A percentile compares a stretch with the other conserved stretches of the same genome.
Conservation (phyloP, 2,797 vertebrate genomes). For the Leucoraja ocellata region DNA sequence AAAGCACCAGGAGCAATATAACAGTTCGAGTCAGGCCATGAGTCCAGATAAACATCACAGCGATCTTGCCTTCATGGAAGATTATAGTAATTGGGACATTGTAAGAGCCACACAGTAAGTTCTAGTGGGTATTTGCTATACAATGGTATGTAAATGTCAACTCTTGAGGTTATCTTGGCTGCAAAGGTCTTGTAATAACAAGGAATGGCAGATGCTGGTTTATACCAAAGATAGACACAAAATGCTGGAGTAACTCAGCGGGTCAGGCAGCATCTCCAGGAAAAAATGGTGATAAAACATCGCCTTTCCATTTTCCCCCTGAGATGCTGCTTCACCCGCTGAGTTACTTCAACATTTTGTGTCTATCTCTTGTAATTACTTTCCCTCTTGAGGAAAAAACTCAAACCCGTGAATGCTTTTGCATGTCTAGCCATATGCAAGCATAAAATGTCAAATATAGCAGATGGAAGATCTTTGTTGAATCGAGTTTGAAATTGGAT, state of each 20-base stretch:
- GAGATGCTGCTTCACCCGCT: too few species aligned
- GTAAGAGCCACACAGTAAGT: constrained; percentile 90
- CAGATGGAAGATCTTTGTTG: not conserved
- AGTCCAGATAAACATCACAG: constrained; percentile 59
- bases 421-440: not conserved
- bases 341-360: too few species aligned
- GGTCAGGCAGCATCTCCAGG: too few species aligned
- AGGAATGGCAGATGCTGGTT: too few species aligned
- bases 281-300: too few species aligned
- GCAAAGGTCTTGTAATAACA: not conserved
- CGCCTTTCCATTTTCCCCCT: too few species aligned
- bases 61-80: constrained; percentile 62
- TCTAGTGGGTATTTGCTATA: not conserved
- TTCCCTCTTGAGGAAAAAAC: not conserved
- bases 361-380: not conserved
- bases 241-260: too few species aligned
- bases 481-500: not conserved
- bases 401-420: not conserved
- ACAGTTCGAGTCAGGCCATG: constrained; percentile 43
- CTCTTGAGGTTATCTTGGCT: not conserved
- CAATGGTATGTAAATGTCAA: not conserved
- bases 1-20: not conserved
- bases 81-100: constrained; percentile 83
- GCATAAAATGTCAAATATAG: not conserved
- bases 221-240: too few species aligned